These are phyloP conservation scores for Elegia similella DNA, from an alignment of 2,888 invertebrate genomes.

Conservation along the genomic window DNA sequence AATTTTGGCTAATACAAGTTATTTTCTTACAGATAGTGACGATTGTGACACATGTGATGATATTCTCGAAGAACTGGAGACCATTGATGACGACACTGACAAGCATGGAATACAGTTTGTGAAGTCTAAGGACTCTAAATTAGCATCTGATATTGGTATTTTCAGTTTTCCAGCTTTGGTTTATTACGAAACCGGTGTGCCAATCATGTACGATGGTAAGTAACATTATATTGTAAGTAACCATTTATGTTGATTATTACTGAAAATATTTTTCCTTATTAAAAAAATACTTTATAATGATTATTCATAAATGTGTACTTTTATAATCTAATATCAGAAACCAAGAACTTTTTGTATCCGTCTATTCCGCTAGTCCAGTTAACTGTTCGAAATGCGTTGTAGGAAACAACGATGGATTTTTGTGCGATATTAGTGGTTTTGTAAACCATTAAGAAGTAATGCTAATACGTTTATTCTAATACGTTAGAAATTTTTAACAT, in stretches of 20 bases:
- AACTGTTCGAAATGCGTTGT: too few species aligned
- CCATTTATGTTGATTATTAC: not conserved
- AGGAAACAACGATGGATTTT: too few species aligned
- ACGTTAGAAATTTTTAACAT: constrained; percentile 9
- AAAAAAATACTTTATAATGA: not conserved
- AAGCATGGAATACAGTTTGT: constrained; percentile 96
- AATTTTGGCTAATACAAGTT: constrained; percentile 2
- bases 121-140: constrained; percentile 93
- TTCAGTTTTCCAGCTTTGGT: constrained; percentile 95
- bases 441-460: too few species aligned
- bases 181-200: constrained; percentile 96
- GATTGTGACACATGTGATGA: constrained; percentile 92
- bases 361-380: too few species aligned
- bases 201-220: constrained; percentile 97
- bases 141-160: constrained; percentile 95
- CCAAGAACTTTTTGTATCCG: too few species aligned
- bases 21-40: constrained; percentile 85
- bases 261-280: not conserved
- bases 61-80: constrained; percentile 93
- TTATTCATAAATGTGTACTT: too few species aligned
- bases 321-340: too few species aligned
- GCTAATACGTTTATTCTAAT: too few species aligned
- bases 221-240: constrained; percentile 24
- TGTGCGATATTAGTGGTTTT: too few species aligned
- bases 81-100: constrained; percentile 95